Evolutionary conservation across 92 coral and sea anemone genomes (phyloP), one percentile per base, ranked within the genome.

Genomic region (Paramuricea clavata): DNA sequence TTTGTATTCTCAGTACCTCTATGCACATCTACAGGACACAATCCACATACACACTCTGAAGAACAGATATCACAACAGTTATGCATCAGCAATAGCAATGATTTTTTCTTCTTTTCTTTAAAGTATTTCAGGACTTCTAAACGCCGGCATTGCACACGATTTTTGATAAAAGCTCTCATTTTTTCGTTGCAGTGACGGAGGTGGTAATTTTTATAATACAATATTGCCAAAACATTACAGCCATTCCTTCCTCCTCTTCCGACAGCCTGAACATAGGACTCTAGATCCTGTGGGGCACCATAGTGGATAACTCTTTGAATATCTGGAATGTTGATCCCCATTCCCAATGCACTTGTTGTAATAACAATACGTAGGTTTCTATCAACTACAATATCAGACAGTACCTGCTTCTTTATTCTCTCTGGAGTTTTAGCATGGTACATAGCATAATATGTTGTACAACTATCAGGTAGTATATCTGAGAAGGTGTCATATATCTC

Each of bases 231-330:
- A 43, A 73, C 57, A 32, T n/a, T 54, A 21, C 78, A 74, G 0
- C 88, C 88, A 85, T 92, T 90, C 49, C 90, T 62, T 3, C 94
- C 94, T 26, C 92, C 92, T 2, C 90, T 44, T 12, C 90, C 92
- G 72, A 92, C 73, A 35, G 89, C 94, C 78, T 91, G 94, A 11
- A 91, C 84, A 74, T 79, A 88, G 12, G 76, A 79, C 35, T 89
- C 92, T 59, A 81, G 17, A 56, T 91, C 87, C 6, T 39, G 61
- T 78, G 94, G 92, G n/a, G 85, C 33, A 16, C 94, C 90, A 67
- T 69, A 91, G 70, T 91, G 94, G 12, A 88, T 47, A 65, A 92
- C 76, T 12, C 64, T 36, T 0, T 57, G 77, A 57, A 88, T 74
- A 78, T 91, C 69, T 22, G 89, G 89, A 32, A 91, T 76, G 81